Evolutionary conservation across 1,140 invertebrate species (phyloP).

Genomic region (Drosophila mayri): DNA sequence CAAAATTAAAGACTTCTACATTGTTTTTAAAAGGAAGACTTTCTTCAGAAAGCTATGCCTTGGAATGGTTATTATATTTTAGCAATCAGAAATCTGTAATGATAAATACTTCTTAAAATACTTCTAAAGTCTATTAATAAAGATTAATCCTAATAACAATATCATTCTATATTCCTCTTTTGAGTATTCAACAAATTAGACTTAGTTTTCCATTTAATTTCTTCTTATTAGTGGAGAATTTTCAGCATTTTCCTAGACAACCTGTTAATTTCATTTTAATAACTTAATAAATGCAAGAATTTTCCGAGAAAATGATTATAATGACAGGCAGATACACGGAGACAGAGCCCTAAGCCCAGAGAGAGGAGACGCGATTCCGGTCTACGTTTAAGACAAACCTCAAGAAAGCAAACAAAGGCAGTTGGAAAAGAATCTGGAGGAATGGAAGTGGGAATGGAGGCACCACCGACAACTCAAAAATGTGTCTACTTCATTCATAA

Average conservation of each 20-base stretch:
- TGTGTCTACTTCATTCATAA: conserved; percentile 83
- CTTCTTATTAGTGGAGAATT: conserved; percentile 55
- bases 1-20: too few relatives aligned
- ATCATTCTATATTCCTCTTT: neutral
- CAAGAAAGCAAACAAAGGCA: conserved; percentile 35
- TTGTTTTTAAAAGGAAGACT: too few relatives aligned
- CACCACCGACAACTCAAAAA: conserved; percentile 62
- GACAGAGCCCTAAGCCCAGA: conserved; percentile 11
- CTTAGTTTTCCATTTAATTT: neutral
- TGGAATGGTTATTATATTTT: too few relatives aligned
- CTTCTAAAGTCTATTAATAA: neutral
- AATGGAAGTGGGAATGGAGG: conserved; percentile 4
- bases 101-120: too few relatives aligned
- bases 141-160: neutral
- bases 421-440: conserved; percentile 9
- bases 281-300: conserved; percentile 76
- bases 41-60: too few relatives aligned
- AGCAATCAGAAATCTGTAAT: too few relatives aligned
- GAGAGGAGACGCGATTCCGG: conserved; percentile 62
- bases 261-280: conserved; percentile 72
- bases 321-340: conserved; percentile 48
- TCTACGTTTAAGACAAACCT: conserved; percentile 43
- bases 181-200: neutral
- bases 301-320: conserved; percentile 68
- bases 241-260: conserved; percentile 46